Conservation (phyloP, 1,140 invertebrate genomes). For the Apis dorsata region DNA sequence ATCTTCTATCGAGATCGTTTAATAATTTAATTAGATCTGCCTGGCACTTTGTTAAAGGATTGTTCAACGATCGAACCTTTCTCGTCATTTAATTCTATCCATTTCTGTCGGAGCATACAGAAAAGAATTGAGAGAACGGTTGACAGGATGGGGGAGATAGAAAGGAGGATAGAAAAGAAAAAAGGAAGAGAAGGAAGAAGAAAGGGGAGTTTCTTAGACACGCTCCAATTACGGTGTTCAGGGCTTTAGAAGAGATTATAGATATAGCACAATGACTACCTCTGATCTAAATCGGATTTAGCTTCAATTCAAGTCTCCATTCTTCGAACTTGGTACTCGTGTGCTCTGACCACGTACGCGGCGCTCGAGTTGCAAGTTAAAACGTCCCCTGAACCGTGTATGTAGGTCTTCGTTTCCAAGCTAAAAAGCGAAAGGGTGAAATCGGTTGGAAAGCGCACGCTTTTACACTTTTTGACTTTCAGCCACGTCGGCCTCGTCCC, state of each 20-base stretch:
- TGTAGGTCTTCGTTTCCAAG: conserved; percentile 46
- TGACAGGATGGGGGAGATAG: not conserved
- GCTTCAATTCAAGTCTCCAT: conserved; percentile 55
- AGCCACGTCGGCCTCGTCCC: conserved; percentile 18
- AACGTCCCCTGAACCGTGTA: conserved; percentile 55
- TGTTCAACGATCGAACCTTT: not conserved
- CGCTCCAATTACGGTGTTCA: conserved; percentile 63
- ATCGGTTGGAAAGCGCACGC: conserved; percentile 62
- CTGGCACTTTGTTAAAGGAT: conserved; percentile 5
- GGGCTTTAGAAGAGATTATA: conserved; percentile 60
- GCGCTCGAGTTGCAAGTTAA: conserved; percentile 49
- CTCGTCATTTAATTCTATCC: conserved; percentile 21
- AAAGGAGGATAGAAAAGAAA: too few relatives aligned
- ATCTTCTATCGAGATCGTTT: not conserved
- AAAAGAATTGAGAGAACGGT: conserved; percentile 5
- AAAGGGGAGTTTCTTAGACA: conserved; percentile 53
- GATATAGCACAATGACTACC: conserved; percentile 55
- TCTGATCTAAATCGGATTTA: conserved; percentile 66
- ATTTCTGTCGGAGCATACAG: conserved; percentile 17
- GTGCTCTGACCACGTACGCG: conserved; percentile 49
- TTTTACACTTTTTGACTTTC: conserved; percentile 67
- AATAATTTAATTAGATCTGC: conserved; percentile 1
- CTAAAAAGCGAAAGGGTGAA: conserved; percentile 65
- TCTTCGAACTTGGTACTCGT: conserved; percentile 48
- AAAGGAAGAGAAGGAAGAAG: not conserved